These are phyloP conservation scores for Drosophila tripunctata DNA, from an alignment of 2,888 invertebrate genomes.

Conservation along the genomic window DNA sequence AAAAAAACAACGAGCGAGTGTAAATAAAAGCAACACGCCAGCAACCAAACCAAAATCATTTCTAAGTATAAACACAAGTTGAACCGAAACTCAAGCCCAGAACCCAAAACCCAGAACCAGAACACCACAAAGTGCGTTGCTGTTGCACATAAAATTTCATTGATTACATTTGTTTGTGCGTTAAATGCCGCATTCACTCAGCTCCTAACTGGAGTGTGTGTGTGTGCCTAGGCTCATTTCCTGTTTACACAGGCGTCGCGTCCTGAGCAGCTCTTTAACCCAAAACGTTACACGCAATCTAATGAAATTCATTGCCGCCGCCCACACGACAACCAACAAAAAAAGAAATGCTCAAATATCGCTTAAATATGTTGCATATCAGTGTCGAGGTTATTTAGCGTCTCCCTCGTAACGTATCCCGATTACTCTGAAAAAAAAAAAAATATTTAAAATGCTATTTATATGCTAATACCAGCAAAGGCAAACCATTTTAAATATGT, in stretches of 20 bases:
- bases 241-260: conserved; percentile 73
- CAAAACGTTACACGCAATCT: conserved; percentile 57
- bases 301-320: conserved; percentile 59
- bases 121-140: conserved; percentile 64
- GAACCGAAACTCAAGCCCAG: conserved; percentile 19
- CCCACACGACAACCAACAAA: too few relatives aligned
- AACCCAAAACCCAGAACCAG: conserved; percentile 17
- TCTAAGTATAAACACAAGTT: conserved; percentile 59
- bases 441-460: conserved; percentile 79
- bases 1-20: conserved; percentile 43
- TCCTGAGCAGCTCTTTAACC: conserved; percentile 62
- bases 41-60: conserved; percentile 51
- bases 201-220: conserved; percentile 13
- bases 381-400: conserved; percentile 41
- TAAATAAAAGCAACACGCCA: conserved; percentile 67
- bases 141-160: conserved; percentile 80
- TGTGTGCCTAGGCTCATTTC: conserved; percentile 70
- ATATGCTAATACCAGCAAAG: conserved; percentile 72
- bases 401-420: conserved; percentile 6
- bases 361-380: conserved; percentile 39
- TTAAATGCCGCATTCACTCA: conserved; percentile 58
- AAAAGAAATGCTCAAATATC: conserved; percentile 38
- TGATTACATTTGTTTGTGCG: conserved; percentile 80
- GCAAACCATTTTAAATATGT: conserved; percentile 39
- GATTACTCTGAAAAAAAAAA: conserved; percentile 63